Evolutionary conservation across 2,113 vertebrate genomes (phyloP).

Genomic region (Cyanistes caeruleus): DNA sequence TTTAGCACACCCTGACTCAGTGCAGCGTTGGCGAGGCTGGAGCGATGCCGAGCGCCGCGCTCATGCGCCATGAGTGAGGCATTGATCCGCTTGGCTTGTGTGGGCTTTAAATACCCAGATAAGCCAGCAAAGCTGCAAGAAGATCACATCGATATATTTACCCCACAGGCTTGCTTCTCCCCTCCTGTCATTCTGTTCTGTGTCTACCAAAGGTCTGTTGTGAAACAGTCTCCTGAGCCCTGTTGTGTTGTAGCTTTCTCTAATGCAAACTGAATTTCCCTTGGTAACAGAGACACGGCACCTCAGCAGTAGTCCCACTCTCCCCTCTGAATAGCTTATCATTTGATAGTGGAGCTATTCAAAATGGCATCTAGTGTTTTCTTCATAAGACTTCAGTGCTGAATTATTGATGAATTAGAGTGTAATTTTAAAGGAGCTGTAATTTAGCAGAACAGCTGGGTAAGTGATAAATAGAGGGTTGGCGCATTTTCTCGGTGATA

Average conservation of each 20-base stretch:
- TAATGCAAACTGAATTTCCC: background rate
- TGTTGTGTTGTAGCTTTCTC: background rate
- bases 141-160: conserved; percentile 44
- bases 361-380: conserved; percentile 56
- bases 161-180: conserved; percentile 45
- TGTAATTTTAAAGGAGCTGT: conserved; percentile 30
- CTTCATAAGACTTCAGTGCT: background rate
- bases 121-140: conserved; percentile 42
- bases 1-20: background rate
- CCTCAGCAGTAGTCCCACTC: conserved; percentile 9
- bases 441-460: conserved; percentile 44
- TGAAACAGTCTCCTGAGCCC: conserved; percentile 1
- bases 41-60: background rate
- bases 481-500: background rate
- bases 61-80: background rate
- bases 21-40: background rate
- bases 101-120: conserved; percentile 18
- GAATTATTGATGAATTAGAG: conserved; percentile 55
- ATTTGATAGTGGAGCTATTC: conserved; percentile 15
- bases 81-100: conserved; percentile 11
- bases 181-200: background rate
- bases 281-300: background rate
- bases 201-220: conserved; percentile 26
- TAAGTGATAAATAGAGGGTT: conserved; percentile 33
- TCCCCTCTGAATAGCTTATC: background rate